Base-by-base conservation (phyloP, 2,797 vertebrate species). In the Phrynocephalus forsythii region DNA sequence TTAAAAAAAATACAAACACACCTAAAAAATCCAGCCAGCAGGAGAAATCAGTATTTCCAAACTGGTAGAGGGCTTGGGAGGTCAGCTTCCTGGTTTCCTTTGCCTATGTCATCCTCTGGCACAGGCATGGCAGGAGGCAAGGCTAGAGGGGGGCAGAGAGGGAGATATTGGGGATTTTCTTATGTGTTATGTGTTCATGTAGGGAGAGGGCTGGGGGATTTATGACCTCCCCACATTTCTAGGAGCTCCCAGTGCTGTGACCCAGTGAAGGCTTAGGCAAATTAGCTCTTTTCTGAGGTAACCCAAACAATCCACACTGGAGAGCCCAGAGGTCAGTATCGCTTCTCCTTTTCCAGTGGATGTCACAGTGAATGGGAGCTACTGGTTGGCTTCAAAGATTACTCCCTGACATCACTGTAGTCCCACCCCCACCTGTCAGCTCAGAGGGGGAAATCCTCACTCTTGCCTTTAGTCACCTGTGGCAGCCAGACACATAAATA, bases 361-460 rank as follows among this genome's bases (percentile, higher is more conserved):
- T 91, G 90, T 89, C 87, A 88, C 86, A 79, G 76, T 91, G 91
- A 91, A 33, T 69, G 48, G 89, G 71, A 80, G 44, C 48, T 82
- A 72, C 26, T 81, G 79, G 44, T 33, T 81, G 83, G 15, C 38
- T 48, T 69, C 8, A 44, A 71, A n/a, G 48, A 68, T 83, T 24
- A 33, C 50, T n/a, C 24, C 87, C 83, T 88, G 90, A 95, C 92
- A 94, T 91, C 91, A 89, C 92, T 93, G 76, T 88, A 90, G 86
- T 91, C 86, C 87, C 83, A 78, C 90, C 78, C 87, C 86, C 79
- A 85, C 83, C 82, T 87, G 89, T 81, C 71, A 76, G 44, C 60
- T 63, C 88, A 90, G 73, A 83, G 88, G 96, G 71, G 95, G 94
- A 89, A 96, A 96, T 94, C 95, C 96, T 95, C 93, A 94, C 95